These are phyloP conservation scores for Eupithecia dodoneata DNA, from an alignment of 2,888 invertebrate species.

Conservation along the genomic window DNA sequence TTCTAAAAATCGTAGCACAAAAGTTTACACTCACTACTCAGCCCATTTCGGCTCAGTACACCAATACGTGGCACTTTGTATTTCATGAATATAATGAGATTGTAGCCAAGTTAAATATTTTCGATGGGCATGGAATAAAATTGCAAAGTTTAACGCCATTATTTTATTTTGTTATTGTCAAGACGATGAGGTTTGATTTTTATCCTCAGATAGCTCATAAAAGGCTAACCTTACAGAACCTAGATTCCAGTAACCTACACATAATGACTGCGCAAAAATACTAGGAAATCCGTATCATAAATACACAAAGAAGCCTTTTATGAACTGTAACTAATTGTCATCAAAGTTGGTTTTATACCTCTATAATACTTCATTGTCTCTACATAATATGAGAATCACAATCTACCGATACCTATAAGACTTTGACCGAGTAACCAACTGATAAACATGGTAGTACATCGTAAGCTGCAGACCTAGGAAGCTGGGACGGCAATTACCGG, in stretches of 20 bases:
- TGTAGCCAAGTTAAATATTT: background rate
- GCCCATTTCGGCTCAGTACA: background rate
- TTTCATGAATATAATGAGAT: background rate
- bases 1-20: background rate
- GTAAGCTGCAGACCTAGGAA: background rate
- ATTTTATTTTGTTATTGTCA: background rate
- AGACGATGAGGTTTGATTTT: background rate
- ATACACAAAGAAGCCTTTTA: background rate
- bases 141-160: background rate
- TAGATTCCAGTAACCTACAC: conserved; percentile 6
- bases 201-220: background rate
- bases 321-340: background rate
- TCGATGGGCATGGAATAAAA: background rate
- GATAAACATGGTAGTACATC: background rate
- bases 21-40: background rate
- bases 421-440: background rate
- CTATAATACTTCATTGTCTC: no score
- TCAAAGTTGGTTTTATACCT: background rate
- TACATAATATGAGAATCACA: no score
- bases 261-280: background rate
- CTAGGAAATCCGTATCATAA: conserved; percentile 17
- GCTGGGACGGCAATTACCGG: background rate
- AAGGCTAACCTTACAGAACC: background rate
- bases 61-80: background rate
- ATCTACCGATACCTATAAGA: background rate